Evolutionary conservation across 2,797 vertebrate species (phyloP).

Genomic region (Peromyscus melanophrys): DNA sequence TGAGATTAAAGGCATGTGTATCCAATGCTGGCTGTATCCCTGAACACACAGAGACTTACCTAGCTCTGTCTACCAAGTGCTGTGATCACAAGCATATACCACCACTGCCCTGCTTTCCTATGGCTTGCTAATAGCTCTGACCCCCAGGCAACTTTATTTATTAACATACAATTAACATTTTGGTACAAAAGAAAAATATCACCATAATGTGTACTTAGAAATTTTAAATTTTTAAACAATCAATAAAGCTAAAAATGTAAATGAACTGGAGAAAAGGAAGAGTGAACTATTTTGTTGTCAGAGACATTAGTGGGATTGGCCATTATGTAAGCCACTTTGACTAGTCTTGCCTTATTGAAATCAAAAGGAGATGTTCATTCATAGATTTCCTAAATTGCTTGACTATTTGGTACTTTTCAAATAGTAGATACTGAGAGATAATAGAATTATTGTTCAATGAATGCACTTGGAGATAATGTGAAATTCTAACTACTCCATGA

Average conservation of each 20-base stretch:
- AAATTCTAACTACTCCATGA: constrained; percentile 26
- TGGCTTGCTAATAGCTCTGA: too few species aligned
- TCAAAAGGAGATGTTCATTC: neutral
- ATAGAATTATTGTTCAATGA: neutral
- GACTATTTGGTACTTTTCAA: neutral
- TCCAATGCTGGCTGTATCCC: too few species aligned
- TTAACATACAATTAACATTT: too few species aligned
- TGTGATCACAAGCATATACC: too few species aligned
- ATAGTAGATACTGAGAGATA: neutral
- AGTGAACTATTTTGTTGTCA: neutral
- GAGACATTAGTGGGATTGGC: neutral
- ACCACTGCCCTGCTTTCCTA: too few species aligned
- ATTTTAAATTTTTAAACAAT: neutral
- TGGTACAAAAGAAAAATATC: too few species aligned
- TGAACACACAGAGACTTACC: too few species aligned
- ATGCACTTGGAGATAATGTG: neutral
- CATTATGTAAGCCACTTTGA: neutral
- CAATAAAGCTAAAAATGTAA: neutral
- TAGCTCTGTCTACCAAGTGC: too few species aligned
- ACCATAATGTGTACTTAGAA: neutral
- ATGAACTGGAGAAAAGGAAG: neutral
- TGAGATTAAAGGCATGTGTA: too few species aligned
- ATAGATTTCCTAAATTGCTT: constrained; percentile 25
- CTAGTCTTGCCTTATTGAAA: neutral
- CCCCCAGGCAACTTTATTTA: too few species aligned